These are phyloP conservation scores for Bos javanicus DNA, from an alignment of 2,113 vertebrate genomes.

Conservation along the genomic window DNA sequence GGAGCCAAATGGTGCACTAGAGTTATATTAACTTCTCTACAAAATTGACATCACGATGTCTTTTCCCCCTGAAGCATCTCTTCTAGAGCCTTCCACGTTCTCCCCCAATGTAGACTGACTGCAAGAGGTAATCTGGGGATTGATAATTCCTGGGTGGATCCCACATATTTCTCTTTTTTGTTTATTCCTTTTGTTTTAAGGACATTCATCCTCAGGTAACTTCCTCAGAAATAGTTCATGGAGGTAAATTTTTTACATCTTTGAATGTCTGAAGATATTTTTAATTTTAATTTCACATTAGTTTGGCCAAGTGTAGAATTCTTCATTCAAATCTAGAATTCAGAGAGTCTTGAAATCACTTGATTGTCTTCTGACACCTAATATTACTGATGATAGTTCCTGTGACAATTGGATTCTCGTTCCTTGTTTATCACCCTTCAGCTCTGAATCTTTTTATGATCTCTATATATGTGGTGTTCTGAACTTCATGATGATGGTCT, in stretches of 20 bases:
- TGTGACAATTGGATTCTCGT: background rate
- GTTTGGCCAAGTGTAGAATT: background rate
- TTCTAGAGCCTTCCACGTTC: background rate
- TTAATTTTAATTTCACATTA: background rate
- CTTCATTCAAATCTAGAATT: background rate
- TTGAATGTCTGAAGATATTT: background rate
- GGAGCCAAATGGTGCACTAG: background rate
- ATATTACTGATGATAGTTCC: background rate
- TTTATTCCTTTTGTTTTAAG: conserved; percentile 3
- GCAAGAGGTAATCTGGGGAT: background rate
- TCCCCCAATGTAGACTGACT: background rate
- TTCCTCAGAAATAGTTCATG: conserved; percentile 1
- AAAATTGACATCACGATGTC: background rate
- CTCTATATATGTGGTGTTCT: background rate
- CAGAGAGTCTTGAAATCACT: background rate
- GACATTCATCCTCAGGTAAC: background rate
- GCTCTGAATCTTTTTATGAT: background rate
- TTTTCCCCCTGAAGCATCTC: background rate
- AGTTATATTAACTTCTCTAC: background rate
- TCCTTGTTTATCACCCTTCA: background rate
- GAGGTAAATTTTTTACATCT: background rate
- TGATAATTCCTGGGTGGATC: background rate
- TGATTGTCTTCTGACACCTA: background rate
- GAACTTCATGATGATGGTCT: background rate
- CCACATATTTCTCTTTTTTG: background rate